A percentile compares a stretch with the other conserved stretches of the same genome.
Conservation (phyloP, 2,888 invertebrate species). For the Cheilosia scutellata region DNA sequence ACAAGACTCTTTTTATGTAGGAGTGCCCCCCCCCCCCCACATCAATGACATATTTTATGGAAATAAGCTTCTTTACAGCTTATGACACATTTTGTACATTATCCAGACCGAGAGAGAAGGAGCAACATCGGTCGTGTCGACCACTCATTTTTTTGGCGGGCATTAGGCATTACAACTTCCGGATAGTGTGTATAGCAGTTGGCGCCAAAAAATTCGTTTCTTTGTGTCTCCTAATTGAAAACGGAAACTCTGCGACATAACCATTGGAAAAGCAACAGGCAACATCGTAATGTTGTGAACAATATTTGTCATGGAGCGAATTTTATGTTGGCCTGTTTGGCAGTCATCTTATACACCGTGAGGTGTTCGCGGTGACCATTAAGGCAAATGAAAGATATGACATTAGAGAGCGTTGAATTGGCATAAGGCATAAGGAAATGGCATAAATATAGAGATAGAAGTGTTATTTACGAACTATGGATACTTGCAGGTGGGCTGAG, state of each 20-base stretch:
- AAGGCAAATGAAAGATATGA: conserved; percentile 11
- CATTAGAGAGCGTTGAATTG: conserved; percentile 7
- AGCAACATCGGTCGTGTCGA: neutral
- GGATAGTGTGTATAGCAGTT: conserved; percentile 26
- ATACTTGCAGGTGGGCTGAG: conserved; percentile 1
- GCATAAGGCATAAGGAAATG: conserved; percentile 1
- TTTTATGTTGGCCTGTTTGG: conserved; percentile 11
- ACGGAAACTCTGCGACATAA: conserved; percentile 42
- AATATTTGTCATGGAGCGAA: conserved; percentile 42
- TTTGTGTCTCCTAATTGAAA: conserved; percentile 44
- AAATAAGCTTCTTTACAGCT: conserved; percentile 31
- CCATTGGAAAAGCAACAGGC: neutral
- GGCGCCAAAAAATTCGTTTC: conserved; percentile 45
- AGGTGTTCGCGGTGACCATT: conserved; percentile 20
- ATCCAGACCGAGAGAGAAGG: neutral
- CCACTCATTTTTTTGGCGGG: conserved; percentile 18
- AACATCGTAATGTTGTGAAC: conserved; percentile 30
- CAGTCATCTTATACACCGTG: conserved; percentile 1
- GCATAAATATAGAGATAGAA: conserved; percentile 6
- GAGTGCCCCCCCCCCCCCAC: conserved; percentile 44
- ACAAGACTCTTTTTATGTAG: conserved; percentile 14
- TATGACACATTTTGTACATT: conserved; percentile 9
- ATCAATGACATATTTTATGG: conserved; percentile 10
- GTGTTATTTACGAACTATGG: conserved; percentile 1
- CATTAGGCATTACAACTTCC: conserved; percentile 34